Percentiles rank a stretch among this genome's conserved stretches.
Evolutionary conservation across 1,140 invertebrate species (phyloP).

Genomic region (Tetramorium parvispinum): DNA sequence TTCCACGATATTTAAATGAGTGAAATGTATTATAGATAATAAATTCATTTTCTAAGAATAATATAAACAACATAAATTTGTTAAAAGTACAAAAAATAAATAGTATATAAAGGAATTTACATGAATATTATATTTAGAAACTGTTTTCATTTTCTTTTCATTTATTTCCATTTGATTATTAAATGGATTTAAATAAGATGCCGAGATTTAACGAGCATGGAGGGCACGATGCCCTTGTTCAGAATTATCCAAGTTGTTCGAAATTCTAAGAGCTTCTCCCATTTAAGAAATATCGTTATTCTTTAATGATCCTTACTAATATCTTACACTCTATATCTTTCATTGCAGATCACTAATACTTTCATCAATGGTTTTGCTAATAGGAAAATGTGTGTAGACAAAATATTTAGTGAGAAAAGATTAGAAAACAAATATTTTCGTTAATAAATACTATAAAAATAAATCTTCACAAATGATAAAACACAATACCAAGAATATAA

Average conservation of each 20-base stretch:
- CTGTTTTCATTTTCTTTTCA: background rate
- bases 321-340: conserved; percentile 26
- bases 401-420: background rate
- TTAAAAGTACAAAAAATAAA: too few relatives aligned
- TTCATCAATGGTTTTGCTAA: background rate
- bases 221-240: background rate
- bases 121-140: background rate
- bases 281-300: conserved; percentile 29
- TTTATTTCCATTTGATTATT: conserved; percentile 63
- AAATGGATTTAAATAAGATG: conserved; percentile 53
- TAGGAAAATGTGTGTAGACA: background rate
- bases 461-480: background rate
- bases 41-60: background rate
- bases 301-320: conserved; percentile 44
- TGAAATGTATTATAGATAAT: background rate
- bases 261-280: conserved; percentile 9
- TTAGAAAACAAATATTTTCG: background rate
- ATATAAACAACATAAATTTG: background rate
- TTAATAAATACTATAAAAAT: conserved; percentile 7
- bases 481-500: background rate
- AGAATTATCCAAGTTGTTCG: conserved; percentile 40
- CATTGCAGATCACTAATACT: background rate
- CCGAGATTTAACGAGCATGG: conserved; percentile 46
- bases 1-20: background rate
- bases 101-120: background rate